Evolutionary conservation across 2,113 vertebrate species (phyloP), one percentile per base, ranked within the genome.

Genomic region (Tragulus kanchil): DNA sequence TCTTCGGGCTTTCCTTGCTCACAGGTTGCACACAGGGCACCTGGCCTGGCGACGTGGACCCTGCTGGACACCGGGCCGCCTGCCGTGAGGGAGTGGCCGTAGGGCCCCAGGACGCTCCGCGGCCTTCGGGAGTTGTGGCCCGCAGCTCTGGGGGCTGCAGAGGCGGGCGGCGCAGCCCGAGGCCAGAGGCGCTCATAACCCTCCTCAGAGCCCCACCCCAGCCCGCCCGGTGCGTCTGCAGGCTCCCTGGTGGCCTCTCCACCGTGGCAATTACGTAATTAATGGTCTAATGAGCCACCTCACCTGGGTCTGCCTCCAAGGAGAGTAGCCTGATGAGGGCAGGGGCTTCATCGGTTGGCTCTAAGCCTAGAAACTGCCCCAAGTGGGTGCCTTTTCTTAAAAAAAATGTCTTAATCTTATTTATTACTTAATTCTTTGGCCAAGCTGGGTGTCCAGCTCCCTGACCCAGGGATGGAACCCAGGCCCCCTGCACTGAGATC

Each of bases 221-320:
- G 64, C 21, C 36, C 36, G 36, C 36, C 36, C 36, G 36, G 36
- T 36, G n/a, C 36, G 2, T 36, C 65, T 14, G 48, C 56, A 77
- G 64, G 54, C 42, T 96, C 93, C 94, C 48, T 13, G 16, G 85
- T 73, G 73, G 58, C 79, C 54, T 56, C 61, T n/a, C 52, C 17
- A 21, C 64, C 42, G 88, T 16, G 10, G 59, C 75, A 94, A 96
- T 85, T 64, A 71, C 64, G 36, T 62, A 83, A 97, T 93, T 58
- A 61, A 94, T 42, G 50, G 89, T 31, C 81, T 71, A 85, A 78
- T 78, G 79, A 89, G 77, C 87, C 52, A 45, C 31, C 50, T 62
- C 56, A 59, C 28, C 14, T 3, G 36, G 6, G 64, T 58, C 50
- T 61, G 15, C 56, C 71, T n/a, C 36, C 2, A 52, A 36, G 56